Evolutionary conservation across 2,888 invertebrate species (phyloP), one percentile per base, ranked within the genome.

Genomic region (Allacma fusca): DNA sequence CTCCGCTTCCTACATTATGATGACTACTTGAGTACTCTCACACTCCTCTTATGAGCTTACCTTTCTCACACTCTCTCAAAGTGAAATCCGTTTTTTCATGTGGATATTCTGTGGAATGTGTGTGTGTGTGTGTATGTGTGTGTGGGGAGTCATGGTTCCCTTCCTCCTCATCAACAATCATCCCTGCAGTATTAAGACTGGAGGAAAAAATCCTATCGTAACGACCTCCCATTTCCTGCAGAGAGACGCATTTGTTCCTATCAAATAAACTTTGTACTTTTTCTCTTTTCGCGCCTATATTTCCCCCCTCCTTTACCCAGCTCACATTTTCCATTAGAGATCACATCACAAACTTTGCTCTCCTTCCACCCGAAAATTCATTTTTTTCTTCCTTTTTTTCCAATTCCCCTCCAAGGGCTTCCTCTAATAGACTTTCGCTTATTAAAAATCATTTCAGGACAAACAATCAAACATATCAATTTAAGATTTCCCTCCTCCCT

Each of bases 211-310:
- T 74, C 73, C 70, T 26, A 74, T 74, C 29, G 62, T 74, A 74
- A 74, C 64, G 73, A 74, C 73, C 64, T 74, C 64, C 73, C 73
- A 74, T 74, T 74, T 74, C 73, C 65, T 21, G 62, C 43, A 74
- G 40, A 64, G 43, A 65, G 64, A 43, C 64, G 64, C 73, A 74
- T 74, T 74, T 74, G 73, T 74, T 74, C 64, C 59, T 74, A 59
- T 74, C 73, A 74, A 64, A 74, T 74, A 74, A 74, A 64, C 64
- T 74, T 74, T 72, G 62, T 72, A 72, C 72, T 72, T 44, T 44
- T 24, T 21, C 44, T 44, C 43, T 34, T 74, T 62, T 64, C 24
- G 23, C 64, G 13, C 40, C 34, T 29, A 13, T 23, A 29, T 72
- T 23, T 28, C 21, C 29, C 50, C 19, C 26, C 1, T 57, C 24